phyloP scores from a whole-genome alignment of 2,888 invertebrate genomes.

The Latrodectus hesperus region DNA sequence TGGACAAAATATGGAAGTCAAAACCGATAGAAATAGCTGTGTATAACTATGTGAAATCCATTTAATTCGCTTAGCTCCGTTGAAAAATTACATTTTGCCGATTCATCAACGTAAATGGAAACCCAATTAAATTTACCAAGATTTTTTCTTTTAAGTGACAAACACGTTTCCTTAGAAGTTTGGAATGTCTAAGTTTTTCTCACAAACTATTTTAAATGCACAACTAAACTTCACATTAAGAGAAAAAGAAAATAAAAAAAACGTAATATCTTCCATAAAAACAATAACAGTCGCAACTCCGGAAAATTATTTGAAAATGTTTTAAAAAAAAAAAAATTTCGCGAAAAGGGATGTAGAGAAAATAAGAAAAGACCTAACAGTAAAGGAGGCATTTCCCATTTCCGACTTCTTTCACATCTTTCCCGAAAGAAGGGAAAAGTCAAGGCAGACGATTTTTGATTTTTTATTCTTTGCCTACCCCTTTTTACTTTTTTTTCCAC shows the following conservation, averaged over 20 bases:
- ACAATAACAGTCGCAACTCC: slow-evolving; percentile 16
- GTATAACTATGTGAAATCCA: too few species aligned
- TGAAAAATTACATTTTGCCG: too few species aligned
- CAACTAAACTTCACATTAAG: background rate
- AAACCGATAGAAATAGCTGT: too few species aligned
- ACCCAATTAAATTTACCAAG: too few species aligned
- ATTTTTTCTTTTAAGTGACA: too few species aligned
- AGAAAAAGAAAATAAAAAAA: slow-evolving; percentile 1
- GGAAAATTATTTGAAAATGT: slow-evolving; percentile 44
- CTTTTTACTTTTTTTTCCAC: slow-evolving; percentile 13
- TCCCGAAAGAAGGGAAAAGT: background rate
- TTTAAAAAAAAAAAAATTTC: background rate
- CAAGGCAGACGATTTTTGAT: background rate
- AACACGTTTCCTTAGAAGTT: too few species aligned
- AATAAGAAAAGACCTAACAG: slow-evolving; percentile 7
- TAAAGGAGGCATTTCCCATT: slow-evolving; percentile 12
- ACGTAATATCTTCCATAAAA: slow-evolving; percentile 11
- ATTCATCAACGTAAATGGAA: too few species aligned
- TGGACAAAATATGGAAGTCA: too few species aligned
- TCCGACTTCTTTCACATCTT: slow-evolving; percentile 20
- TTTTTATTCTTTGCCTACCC: slow-evolving; percentile 11
- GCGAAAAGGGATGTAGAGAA: background rate
- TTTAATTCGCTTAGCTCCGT: too few species aligned
- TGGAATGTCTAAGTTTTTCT: too few species aligned
- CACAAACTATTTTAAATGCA: too few species aligned